phyloP scores from a whole-genome alignment of 2,797 vertebrate genomes.

The Brachymystax lenok region DNA sequence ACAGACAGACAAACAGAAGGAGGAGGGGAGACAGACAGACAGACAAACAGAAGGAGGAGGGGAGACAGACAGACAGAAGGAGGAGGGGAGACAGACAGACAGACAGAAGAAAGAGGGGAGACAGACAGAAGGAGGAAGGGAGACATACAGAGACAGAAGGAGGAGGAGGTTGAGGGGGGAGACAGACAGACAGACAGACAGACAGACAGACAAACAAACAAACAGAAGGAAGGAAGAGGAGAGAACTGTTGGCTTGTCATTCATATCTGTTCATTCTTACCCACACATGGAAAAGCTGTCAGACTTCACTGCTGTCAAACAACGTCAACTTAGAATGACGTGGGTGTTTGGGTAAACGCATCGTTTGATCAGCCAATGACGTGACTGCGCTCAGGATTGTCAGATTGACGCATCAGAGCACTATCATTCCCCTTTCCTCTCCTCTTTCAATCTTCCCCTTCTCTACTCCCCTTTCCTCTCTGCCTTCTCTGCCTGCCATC shows the following conservation, averaged over 20 bases:
- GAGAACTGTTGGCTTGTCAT: neutral
- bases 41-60: too few relatives aligned
- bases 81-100: too few relatives aligned
- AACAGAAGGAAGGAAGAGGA: too few relatives aligned
- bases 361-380: neutral
- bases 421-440: neutral
- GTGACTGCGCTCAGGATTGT: neutral
- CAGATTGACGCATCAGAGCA: neutral
- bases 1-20: neutral
- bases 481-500: constrained; percentile 36
- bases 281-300: neutral
- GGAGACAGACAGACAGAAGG: too few relatives aligned
- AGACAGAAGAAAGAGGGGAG: neutral
- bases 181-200: too few relatives aligned
- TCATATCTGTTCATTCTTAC: constrained; percentile 1
- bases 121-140: too few relatives aligned
- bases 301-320: neutral
- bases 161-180: too few relatives aligned
- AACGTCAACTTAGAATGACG: neutral
- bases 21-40: too few relatives aligned
- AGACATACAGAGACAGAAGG: neutral
- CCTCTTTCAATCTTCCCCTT: neutral
- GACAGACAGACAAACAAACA: constrained; percentile 7
- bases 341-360: neutral
- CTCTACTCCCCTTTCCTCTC: neutral